These are phyloP conservation scores for Aphis gossypii DNA, from an alignment of 1,140 invertebrate species.

Conservation along the genomic window DNA sequence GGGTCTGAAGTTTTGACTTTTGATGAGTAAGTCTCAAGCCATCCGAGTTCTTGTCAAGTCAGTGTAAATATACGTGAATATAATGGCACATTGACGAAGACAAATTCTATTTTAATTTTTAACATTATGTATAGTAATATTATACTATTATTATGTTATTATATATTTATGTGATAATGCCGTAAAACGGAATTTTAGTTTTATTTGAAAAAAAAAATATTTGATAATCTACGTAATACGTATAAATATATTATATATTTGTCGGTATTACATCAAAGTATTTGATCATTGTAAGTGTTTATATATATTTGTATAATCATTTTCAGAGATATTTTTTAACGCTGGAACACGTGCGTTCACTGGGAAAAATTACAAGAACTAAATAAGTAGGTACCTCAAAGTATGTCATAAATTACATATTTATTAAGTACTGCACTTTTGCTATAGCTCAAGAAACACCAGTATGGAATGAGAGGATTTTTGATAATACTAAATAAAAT, in stretches of 20 bases:
- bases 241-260: not conserved
- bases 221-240: not conserved
- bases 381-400: not conserved
- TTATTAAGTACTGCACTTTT: not conserved
- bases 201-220: not conserved
- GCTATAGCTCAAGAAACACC: not conserved
- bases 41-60: not conserved
- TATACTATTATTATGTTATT: not conserved
- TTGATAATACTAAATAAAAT: not conserved
- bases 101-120: not conserved
- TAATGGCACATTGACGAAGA: slow-evolving; percentile 22
- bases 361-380: not conserved
- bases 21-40: not conserved
- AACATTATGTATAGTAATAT: not conserved
- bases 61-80: not conserved
- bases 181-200: not conserved
- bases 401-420: not conserved
- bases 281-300: not conserved
- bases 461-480: not conserved
- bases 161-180: not conserved
- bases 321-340: not conserved
- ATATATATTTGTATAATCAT: not conserved
- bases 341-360: not conserved
- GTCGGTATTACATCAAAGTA: not conserved
- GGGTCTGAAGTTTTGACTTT: not conserved